Percentiles rank a stretch among this genome's conserved stretches.
Evolutionary conservation across 2,888 invertebrate genomes (phyloP).

Genomic region (Drosophila glabriapex): DNA sequence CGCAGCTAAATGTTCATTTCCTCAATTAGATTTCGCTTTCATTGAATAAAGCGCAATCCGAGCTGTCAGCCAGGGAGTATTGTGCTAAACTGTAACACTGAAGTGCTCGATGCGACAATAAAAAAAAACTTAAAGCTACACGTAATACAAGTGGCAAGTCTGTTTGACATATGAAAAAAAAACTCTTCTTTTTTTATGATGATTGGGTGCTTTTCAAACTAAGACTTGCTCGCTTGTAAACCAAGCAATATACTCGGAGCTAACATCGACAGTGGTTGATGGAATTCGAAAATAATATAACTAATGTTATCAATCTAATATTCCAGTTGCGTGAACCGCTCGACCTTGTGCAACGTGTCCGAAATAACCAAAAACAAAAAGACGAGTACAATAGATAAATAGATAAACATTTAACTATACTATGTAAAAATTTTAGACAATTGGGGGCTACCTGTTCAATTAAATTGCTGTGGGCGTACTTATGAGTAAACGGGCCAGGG

Average conservation of each 20-base stretch:
- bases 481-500: conserved; percentile 51
- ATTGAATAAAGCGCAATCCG: conserved; percentile 37
- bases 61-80: conserved; percentile 14
- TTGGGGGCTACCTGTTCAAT: conserved; percentile 13
- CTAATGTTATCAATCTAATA: conserved; percentile 33
- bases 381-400: conserved; percentile 8
- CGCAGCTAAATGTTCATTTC: conserved; percentile 72
- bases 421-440: neutral
- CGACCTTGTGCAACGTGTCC: conserved; percentile 53
- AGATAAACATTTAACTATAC: conserved; percentile 18
- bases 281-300: neutral
- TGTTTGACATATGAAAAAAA: neutral
- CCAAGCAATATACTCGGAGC: neutral
- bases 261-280: neutral
- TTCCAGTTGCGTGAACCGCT: conserved; percentile 33
- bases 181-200: neutral
- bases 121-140: conserved; percentile 37
- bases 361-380: conserved; percentile 37
- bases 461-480: conserved; percentile 13
- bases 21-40: conserved; percentile 69
- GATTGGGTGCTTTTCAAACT: neutral
- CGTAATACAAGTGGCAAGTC: conserved; percentile 52
- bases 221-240: neutral
- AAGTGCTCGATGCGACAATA: conserved; percentile 51
- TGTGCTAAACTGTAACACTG: conserved; percentile 29